Percentiles rank a stretch among this genome's conserved stretches.
These are phyloP conservation scores for Actenoides hombroni DNA, from an alignment of 2,113 vertebrate species.

Conservation along the genomic window DNA sequence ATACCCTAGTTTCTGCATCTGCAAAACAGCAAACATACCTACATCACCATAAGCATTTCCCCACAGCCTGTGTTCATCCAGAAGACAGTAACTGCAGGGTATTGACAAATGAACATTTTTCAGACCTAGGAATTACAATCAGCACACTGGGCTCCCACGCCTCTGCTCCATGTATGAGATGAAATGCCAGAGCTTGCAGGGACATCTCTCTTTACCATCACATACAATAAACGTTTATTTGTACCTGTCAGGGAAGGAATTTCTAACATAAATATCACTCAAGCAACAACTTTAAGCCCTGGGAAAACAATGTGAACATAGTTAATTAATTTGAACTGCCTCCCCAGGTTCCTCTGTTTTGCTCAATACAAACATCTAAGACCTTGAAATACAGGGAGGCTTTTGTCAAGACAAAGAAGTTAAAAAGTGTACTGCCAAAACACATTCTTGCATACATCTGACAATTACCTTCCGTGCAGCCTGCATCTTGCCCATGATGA, in stretches of 20 bases:
- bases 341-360: neutral
- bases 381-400: neutral
- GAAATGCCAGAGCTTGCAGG: constrained; percentile 41
- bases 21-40: neutral
- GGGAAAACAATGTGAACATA: constrained; percentile 36
- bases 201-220: constrained; percentile 23
- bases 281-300: neutral
- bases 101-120: neutral
- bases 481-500: neutral
- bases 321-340: constrained; percentile 35
- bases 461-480: neutral
- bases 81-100: neutral
- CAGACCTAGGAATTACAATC: neutral
- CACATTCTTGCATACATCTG: neutral
- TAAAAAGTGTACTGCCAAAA: neutral
- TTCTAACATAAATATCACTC: constrained; percentile 45
- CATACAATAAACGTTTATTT: constrained; percentile 44
- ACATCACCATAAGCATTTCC: rapidly evolving
- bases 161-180: neutral
- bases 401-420: neutral
- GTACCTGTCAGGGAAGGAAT: constrained; percentile 61
- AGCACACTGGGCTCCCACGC: neutral
- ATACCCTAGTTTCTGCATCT: neutral
- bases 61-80: neutral
- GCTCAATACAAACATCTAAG: constrained; percentile 10